phyloP scores from a whole-genome alignment of 92 coral and sea anemone species.

The Phenganax marumi region DNA sequence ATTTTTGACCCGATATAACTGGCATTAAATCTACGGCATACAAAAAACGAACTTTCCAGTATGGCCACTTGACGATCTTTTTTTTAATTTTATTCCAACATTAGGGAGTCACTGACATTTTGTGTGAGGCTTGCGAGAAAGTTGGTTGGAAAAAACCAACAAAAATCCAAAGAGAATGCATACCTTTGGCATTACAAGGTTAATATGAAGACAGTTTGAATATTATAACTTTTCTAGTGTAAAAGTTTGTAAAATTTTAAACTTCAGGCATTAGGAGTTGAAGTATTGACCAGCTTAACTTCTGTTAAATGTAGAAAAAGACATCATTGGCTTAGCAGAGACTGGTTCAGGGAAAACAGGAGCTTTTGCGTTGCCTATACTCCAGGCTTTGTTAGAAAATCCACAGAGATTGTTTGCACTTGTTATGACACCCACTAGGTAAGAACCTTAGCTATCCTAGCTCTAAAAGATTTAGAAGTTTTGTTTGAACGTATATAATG shows the following conservation, averaged over 20 bases:
- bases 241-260: too few relatives aligned
- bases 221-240: background rate
- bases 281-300: background rate
- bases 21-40: too few relatives aligned
- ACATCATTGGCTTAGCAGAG: constrained; percentile 94
- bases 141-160: constrained; percentile 93
- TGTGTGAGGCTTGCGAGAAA: constrained; percentile 90
- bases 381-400: constrained; percentile 78
- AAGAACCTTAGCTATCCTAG: background rate
- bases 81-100: background rate
- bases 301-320: too few relatives aligned
- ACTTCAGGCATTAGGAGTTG: background rate
- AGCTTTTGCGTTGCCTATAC: constrained; percentile 94
- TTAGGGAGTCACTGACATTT: constrained; percentile 83
- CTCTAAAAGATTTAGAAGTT: too few relatives aligned
- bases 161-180: constrained; percentile 82
- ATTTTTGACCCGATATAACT: too few relatives aligned
- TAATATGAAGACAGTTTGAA: background rate
- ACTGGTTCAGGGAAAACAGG: constrained; percentile 99
- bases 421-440: constrained; percentile 92
- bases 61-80: background rate
- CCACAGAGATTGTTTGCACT: constrained; percentile 90
- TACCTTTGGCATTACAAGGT: constrained; percentile 95
- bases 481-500: too few relatives aligned
- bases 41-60: too few relatives aligned